Percentiles rank a stretch among this genome's conserved stretches.
Conservation (phyloP, 37 sponge, comb jelly and placozoan species). For the Hormiphora californensis region DNA sequence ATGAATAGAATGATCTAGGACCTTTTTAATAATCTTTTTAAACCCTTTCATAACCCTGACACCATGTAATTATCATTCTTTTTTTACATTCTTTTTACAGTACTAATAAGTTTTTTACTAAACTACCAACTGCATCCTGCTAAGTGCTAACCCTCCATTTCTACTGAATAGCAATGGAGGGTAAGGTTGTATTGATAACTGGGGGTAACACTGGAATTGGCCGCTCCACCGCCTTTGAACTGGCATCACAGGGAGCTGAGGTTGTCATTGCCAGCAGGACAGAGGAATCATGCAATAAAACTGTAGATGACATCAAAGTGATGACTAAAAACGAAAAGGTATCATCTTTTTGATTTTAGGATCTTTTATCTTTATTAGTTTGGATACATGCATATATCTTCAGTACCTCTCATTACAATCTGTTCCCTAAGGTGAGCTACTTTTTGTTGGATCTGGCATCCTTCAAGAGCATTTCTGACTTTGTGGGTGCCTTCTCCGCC, state of each 20-base stretch:
- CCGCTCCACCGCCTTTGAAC: not conserved
- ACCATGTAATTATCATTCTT: too few species aligned
- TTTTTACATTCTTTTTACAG: too few species aligned
- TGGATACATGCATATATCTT: too few species aligned
- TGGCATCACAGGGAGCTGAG: not conserved
- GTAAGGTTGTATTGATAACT: not conserved
- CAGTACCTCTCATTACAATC: too few species aligned
- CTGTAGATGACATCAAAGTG: not conserved
- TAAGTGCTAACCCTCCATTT: too few species aligned
- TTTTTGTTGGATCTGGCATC: not conserved
- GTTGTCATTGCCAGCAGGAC: not conserved
- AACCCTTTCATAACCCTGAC: too few species aligned
- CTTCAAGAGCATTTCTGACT: constrained; percentile 7
- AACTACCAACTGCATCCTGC: too few species aligned
- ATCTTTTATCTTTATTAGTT: not conserved
- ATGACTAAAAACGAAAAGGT: constrained; percentile 5
- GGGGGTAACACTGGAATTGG: not conserved
- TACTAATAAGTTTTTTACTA: too few species aligned
- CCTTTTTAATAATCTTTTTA: too few species aligned
- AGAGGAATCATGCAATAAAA: not conserved
- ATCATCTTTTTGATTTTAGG: not conserved
- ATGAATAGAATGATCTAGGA: too few species aligned
- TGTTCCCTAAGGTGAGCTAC: not conserved
- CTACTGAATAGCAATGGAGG: too few species aligned
- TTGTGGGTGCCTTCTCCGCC: constrained; percentile 1